These are phyloP conservation scores for Tenthredo mesomela DNA, from an alignment of 2,888 invertebrate species.

Conservation along the genomic window DNA sequence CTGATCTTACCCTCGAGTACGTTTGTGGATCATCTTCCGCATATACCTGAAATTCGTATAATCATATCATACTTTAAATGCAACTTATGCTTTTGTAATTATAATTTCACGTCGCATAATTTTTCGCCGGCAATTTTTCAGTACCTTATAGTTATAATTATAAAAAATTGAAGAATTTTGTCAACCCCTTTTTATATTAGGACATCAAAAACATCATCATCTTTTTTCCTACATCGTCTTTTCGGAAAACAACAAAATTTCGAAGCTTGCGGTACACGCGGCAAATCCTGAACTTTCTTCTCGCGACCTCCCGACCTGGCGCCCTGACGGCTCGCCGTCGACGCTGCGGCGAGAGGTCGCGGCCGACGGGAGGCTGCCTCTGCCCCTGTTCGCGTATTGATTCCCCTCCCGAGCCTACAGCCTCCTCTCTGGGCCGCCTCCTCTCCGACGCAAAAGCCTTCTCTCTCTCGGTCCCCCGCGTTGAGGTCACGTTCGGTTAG, in stretches of 20 bases:
- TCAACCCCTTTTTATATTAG: background rate
- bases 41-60: background rate
- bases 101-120: background rate
- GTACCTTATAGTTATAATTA: background rate
- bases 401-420: constrained; percentile 63
- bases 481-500: constrained; percentile 51
- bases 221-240: too few species aligned
- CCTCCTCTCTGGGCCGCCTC: constrained; percentile 56
- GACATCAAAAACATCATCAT: too few species aligned
- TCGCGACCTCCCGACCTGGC: constrained; percentile 48
- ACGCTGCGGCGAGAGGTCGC: constrained; percentile 54
- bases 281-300: constrained; percentile 57
- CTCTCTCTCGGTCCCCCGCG: constrained; percentile 48
- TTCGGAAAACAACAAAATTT: background rate
- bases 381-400: constrained; percentile 62
- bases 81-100: too few species aligned
- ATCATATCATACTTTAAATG: background rate
- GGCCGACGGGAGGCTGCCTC: constrained; percentile 53
- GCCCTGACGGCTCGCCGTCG: constrained; percentile 50
- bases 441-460: constrained; percentile 53
- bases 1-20: background rate
- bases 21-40: background rate
- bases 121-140: background rate
- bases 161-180: background rate
- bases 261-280: constrained; percentile 35